Evolutionary conservation across 2,113 vertebrate species (phyloP).

Genomic region (Sterna hirundo): DNA sequence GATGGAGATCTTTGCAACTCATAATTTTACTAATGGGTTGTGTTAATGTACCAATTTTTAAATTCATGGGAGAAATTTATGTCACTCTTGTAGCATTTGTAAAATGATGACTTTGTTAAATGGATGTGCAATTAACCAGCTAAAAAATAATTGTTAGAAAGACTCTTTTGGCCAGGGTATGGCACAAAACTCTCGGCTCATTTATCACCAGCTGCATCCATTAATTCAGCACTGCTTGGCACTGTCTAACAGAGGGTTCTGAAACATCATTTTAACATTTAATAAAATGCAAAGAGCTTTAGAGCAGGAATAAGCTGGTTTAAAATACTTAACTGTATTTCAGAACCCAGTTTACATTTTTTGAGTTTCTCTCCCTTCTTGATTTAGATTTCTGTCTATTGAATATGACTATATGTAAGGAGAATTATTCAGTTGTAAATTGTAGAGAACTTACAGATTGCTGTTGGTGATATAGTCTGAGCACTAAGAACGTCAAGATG

Average conservation of each 20-base stretch:
- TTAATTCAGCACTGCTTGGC: constrained; percentile 60
- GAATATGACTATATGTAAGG: background rate
- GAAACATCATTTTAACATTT: constrained; percentile 50
- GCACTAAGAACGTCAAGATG: background rate
- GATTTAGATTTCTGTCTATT: background rate
- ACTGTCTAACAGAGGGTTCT: constrained; percentile 35
- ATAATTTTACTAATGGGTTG: constrained; percentile 60
- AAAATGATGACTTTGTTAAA: constrained; percentile 74
- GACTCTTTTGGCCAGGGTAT: constrained; percentile 67
- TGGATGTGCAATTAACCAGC: constrained; percentile 70
- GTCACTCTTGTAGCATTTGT: constrained; percentile 65
- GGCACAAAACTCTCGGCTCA: constrained; percentile 55
- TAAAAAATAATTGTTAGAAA: constrained; percentile 72
- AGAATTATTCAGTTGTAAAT: background rate
- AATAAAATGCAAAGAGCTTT: constrained; percentile 44
- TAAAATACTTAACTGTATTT: constrained; percentile 12
- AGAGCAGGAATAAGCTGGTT: constrained; percentile 1
- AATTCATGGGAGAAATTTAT: constrained; percentile 64
- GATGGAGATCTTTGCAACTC: constrained; percentile 55
- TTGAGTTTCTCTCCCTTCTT: background rate
- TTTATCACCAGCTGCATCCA: constrained; percentile 69
- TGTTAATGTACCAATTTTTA: constrained; percentile 53
- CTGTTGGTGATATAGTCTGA: background rate
- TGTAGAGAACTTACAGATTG: background rate
- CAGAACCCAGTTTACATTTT: background rate